phyloP scores from a whole-genome alignment of 2,797 vertebrate species.

The Sardinella longiceps region DNA sequence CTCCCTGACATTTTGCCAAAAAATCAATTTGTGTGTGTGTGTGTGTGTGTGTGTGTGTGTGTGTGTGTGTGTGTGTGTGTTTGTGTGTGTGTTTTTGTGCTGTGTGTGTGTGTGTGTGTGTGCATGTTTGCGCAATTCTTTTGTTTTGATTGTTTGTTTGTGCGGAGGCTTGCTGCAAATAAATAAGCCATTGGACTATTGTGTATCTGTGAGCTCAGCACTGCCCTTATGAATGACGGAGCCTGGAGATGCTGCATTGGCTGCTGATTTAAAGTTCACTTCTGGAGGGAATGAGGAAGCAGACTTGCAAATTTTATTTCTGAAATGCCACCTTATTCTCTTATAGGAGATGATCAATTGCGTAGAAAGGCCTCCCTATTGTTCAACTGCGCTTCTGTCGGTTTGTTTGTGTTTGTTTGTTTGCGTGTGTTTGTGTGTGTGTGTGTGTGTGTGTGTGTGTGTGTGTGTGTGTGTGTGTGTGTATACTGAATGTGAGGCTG shows the following conservation, averaged over 20 bases:
- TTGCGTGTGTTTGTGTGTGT: background rate
- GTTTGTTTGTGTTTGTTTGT: background rate
- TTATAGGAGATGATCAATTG: background rate
- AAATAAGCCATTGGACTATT: background rate
- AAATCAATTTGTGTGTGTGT: background rate
- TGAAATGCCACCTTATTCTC: background rate
- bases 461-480: background rate
- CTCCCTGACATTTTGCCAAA: background rate
- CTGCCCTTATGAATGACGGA: conserved; percentile 5
- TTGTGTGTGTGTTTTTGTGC: background rate
- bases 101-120: background rate
- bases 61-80: background rate
- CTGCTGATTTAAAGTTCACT: conserved; percentile 28
- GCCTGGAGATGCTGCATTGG: conserved; percentile 31
- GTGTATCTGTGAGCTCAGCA: background rate
- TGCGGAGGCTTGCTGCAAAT: background rate
- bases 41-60: background rate
- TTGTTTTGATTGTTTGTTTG: background rate
- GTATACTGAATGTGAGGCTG: conserved; percentile 18
- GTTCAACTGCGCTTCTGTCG: conserved; percentile 7
- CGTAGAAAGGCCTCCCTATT: background rate
- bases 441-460: background rate
- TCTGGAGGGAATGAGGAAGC: conserved; percentile 12
- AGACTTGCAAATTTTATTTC: conserved; percentile 31
- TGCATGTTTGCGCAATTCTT: background rate